A percentile compares a stretch with the other conserved stretches of the same genome.
Conservation (phyloP, 2,113 vertebrate species). For the Urocitellus parryii region DNA sequence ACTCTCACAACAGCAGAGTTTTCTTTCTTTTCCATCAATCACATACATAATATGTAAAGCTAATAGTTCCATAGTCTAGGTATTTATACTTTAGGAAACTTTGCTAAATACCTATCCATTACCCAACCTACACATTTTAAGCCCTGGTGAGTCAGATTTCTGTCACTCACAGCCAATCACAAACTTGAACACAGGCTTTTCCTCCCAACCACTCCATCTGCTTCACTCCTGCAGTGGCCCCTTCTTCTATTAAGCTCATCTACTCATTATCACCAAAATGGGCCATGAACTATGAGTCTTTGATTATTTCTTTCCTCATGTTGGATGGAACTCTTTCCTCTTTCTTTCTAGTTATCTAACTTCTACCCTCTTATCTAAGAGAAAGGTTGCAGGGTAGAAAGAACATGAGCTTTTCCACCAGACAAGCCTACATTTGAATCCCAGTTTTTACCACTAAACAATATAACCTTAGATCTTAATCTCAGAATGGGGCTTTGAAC, state of each 20-base stretch:
- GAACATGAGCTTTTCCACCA: not conserved
- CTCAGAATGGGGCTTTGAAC: not conserved
- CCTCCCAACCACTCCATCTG: not conserved
- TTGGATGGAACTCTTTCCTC: not conserved
- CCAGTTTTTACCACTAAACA: not conserved
- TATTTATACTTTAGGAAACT: not conserved
- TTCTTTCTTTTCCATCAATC: not conserved
- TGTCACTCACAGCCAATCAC: not conserved
- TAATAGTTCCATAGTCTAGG: not conserved
- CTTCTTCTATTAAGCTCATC: not conserved
- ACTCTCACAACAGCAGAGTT: not conserved
- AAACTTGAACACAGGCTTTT: not conserved
- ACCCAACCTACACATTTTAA: not conserved
- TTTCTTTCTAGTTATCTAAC: not conserved
- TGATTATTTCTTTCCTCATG: not conserved
- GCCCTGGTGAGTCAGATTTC: not conserved
- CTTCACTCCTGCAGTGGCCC: not conserved
- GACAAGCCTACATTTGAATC: not conserved
- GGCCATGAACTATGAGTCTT: not conserved
- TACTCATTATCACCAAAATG: not conserved
- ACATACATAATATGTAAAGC: not conserved
- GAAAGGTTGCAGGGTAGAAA: not conserved
- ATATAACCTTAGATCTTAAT: not conserved
- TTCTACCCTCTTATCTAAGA: not conserved
- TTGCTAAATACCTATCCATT: not conserved